phyloP scores from a whole-genome alignment of 2,113 vertebrate species.

The Micromys minutus region DNA sequence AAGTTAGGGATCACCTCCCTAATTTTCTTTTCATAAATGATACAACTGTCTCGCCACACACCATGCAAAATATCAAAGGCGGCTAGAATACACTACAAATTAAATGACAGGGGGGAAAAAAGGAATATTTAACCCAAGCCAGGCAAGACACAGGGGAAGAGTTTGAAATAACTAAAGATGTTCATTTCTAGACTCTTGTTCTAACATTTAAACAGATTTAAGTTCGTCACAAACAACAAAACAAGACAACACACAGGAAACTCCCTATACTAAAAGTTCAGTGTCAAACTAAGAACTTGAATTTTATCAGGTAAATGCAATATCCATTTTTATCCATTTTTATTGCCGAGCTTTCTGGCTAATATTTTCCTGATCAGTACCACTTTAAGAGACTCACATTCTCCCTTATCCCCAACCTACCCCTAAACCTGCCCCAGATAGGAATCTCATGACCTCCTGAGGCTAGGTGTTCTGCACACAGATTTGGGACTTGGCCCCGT shows the following conservation, averaged over 20 bases:
- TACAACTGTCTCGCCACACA: neutral
- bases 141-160: neutral
- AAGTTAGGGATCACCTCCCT: neutral
- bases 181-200: conserved; percentile 15
- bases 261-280: neutral
- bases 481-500: neutral
- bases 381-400: neutral
- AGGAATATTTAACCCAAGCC: neutral
- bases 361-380: neutral
- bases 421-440: neutral
- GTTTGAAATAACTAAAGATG: neutral
- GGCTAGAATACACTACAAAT: neutral
- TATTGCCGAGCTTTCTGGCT: neutral
- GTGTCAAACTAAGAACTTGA: conserved; percentile 12
- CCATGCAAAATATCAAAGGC: neutral
- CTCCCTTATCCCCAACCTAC: neutral
- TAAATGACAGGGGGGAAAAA: neutral
- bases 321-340: neutral
- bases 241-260: neutral
- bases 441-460: neutral
- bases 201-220: neutral
- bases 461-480: neutral
- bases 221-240: neutral
- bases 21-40: neutral
- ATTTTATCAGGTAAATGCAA: neutral